Evolutionary conservation across 1,140 invertebrate genomes (phyloP), one percentile per base, ranked within the genome.

Genomic region (Rhagoletis pomonella): DNA sequence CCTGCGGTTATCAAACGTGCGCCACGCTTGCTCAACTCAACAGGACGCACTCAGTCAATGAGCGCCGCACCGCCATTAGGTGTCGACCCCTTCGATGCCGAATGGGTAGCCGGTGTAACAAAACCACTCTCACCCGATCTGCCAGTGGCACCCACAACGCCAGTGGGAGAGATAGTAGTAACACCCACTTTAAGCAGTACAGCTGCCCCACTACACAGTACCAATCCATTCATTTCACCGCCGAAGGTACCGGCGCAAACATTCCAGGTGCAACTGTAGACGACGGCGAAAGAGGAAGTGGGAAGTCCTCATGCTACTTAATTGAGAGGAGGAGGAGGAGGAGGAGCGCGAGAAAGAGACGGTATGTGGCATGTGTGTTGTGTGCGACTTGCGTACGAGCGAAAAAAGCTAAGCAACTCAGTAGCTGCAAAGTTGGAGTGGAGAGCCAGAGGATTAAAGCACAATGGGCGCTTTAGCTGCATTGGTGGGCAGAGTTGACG

Each of bases 81-180:
- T 77, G 69, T 88, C 14, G 97, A 98, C 94, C 97, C 97, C 0
- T 98, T 98, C 90, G 97, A 98, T 92, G 97, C 97, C 6, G 97
- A 97, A 90, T 98, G 97, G 97, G 97, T 96, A 1, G 96, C 90
- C 44, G 90, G 90, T 88, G 91, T 93, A 50, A 90, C 90, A 4
- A 92, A 93, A 88, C 90, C 91, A 87, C 59, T 92, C 69, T 92
- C 91, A n/a, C 91, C 91, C 10, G 90, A 92, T 77, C 69, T 91
- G 85, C 93, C 88, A 87, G 90, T 62, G 73, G 73, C 73, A 4
- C 42, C 73, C 1, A 81, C 73, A 50, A 65, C 47, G 29, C 39
- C 64, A 67, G 62, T 69, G 10, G 60, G 29, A 29, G 29, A 90
- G 77, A 62, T 65, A 59, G 44, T 84, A 81, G 39, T 55, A 12